These are phyloP conservation scores for Heliothis subflexa DNA, from an alignment of 1,140 invertebrate genomes.

Conservation along the genomic window DNA sequence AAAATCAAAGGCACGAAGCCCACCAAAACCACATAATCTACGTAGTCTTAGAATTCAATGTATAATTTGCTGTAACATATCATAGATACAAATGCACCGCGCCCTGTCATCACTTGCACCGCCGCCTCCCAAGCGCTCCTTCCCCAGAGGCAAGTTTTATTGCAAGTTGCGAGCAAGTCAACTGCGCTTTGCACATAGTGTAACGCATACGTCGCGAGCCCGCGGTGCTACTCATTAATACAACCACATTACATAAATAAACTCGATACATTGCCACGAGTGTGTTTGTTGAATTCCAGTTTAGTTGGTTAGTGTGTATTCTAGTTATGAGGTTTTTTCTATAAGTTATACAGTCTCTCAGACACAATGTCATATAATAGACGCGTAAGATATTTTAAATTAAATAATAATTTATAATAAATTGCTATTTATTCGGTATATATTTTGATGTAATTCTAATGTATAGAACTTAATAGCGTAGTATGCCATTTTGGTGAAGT, in stretches of 20 bases:
- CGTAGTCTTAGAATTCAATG: not conserved
- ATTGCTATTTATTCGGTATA: too few species aligned
- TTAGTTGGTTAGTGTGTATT: not conserved
- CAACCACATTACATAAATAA: slow-evolving; percentile 13
- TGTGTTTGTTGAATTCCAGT: not conserved
- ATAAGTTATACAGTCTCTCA: too few species aligned
- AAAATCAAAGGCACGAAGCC: not conserved
- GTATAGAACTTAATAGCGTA: too few species aligned
- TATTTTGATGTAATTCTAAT: too few species aligned
- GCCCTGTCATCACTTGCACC: slow-evolving; percentile 46
- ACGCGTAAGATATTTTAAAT: too few species aligned
- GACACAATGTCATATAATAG: too few species aligned
- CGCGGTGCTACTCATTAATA: slow-evolving; percentile 47
- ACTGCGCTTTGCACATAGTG: slow-evolving; percentile 66
- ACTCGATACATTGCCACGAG: slow-evolving; percentile 12
- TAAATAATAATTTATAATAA: too few species aligned
- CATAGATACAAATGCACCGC: not conserved
- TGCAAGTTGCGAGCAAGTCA: slow-evolving; percentile 72
- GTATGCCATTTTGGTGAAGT: too few species aligned
- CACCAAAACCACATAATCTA: not conserved
- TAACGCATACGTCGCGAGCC: slow-evolving; percentile 54
- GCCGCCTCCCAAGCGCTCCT: slow-evolving; percentile 53
- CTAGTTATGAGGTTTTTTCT: too few species aligned
- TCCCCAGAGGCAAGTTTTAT: slow-evolving; percentile 70
- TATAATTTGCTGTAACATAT: not conserved